A percentile compares a stretch with the other conserved stretches of the same genome.
Evolutionary conservation across 2,113 vertebrate genomes (phyloP).

Genomic region (Neopipo cinnamomea): DNA sequence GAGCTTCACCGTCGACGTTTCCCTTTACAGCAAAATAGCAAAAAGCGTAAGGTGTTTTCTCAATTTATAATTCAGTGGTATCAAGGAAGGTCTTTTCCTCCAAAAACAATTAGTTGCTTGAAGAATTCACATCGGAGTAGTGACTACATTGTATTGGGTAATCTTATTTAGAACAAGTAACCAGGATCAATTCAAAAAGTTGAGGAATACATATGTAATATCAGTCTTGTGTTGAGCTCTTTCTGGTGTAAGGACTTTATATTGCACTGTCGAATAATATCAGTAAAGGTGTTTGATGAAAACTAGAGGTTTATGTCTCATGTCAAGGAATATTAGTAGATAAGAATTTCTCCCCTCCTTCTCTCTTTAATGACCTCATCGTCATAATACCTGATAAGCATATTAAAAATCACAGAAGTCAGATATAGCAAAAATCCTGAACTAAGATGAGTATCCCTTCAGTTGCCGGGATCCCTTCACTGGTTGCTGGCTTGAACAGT

Average conservation of each 20-base stretch:
- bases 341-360: background rate
- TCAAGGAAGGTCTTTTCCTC: background rate
- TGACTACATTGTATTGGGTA: background rate
- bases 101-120: rapidly evolving
- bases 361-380: background rate
- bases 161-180: background rate
- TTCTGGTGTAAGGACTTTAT: background rate
- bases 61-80: background rate
- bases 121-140: background rate
- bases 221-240: background rate
- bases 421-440: background rate
- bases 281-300: background rate
- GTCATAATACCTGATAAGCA: background rate
- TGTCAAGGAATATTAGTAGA: background rate
- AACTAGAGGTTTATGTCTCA: background rate
- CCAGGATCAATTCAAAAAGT: background rate
- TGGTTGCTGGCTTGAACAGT: background rate
- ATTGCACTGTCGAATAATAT: background rate
- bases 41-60: background rate
- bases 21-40: background rate
- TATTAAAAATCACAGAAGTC: background rate
- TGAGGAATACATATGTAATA: background rate
- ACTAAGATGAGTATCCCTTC: background rate
- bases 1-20: too few species aligned
- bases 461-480: too few species aligned